Evolutionary conservation across 2,113 vertebrate genomes (phyloP), one percentile per base, ranked within the genome.

Genomic region (Turnix velox): DNA sequence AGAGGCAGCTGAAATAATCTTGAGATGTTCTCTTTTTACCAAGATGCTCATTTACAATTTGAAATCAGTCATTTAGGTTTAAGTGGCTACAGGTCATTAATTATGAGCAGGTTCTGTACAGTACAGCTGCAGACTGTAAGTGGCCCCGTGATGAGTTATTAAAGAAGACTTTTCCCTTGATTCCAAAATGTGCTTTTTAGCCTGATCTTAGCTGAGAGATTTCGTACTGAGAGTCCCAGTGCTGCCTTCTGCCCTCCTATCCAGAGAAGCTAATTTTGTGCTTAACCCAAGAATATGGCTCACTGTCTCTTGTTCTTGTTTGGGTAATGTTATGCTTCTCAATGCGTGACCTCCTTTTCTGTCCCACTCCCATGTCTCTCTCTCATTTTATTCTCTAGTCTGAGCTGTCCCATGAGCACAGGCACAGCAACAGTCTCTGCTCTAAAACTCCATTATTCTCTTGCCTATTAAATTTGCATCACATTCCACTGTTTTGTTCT

Each of bases 21-120:
- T 10, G 80, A 90, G 79, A 54, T 1, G 0, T 75, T 88, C 61
- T 59, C 54, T 68, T 88, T 45, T 40, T 73, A 12, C 55, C 28
- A 84, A 91, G 51, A 46, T 91, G 54, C 63, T 94, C 22, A 2
- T 86, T 94, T 93, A 57, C 67, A 40, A 31, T 92, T 90, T 92
- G 66, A 89, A 92, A 92, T 87, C 45, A 43, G 62, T 87, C 52
- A 66, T 88, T 93, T 78, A 74, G 51, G 3, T 9, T 71, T 92
- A 84, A 95, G 92, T 90, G 86, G 58, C 72, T 88, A 37, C 1
- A 7, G 87, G 85, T 87, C 67, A 90, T 89, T 92, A 93, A 67
- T 83, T 96, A 75, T 19, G 46, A 94, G 55, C 73, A 72, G 52
- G 28, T 94, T 95, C 87, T 94, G 30, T 31, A 39, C 40, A 57